A percentile compares a stretch with the other conserved stretches of the same genome.
phyloP scores from a whole-genome alignment of 2,888 invertebrate species.

The Pherbina coryleti region DNA sequence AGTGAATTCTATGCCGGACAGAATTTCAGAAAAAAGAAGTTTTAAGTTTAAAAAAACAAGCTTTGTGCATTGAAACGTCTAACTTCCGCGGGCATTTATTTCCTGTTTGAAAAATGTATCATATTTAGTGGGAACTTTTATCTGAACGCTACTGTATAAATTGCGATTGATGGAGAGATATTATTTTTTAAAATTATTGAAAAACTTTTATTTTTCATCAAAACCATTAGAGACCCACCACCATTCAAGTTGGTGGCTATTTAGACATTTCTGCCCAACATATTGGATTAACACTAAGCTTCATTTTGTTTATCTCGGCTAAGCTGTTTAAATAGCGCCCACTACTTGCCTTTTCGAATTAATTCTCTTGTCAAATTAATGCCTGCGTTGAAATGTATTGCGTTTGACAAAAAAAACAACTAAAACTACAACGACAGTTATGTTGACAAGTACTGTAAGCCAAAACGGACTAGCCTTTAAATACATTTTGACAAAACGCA shows the following conservation, averaged over 20 bases:
- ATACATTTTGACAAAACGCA: not conserved
- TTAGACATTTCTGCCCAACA: not conserved
- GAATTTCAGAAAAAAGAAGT: too few relatives aligned
- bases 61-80: too few relatives aligned
- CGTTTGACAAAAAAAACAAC: conserved; percentile 11
- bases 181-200: too few relatives aligned
- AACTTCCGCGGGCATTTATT: too few relatives aligned
- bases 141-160: too few relatives aligned
- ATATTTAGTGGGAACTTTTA: too few relatives aligned
- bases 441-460: conserved; percentile 4
- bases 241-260: too few relatives aligned
- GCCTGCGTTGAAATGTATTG: conserved; percentile 16
- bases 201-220: too few relatives aligned
- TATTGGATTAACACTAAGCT: not conserved
- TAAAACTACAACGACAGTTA: not conserved
- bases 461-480: conserved; percentile 7
- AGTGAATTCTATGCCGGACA: too few relatives aligned
- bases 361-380: conserved; percentile 24
- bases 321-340: conserved; percentile 6
- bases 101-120: too few relatives aligned
- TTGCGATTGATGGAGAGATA: not conserved
- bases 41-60: too few relatives aligned
- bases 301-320: not conserved
- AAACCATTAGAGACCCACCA: too few relatives aligned
- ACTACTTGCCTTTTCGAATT: not conserved